Conservation (phyloP, 1,140 invertebrate species). For the honey bee (Apis mellifera) region DNA sequence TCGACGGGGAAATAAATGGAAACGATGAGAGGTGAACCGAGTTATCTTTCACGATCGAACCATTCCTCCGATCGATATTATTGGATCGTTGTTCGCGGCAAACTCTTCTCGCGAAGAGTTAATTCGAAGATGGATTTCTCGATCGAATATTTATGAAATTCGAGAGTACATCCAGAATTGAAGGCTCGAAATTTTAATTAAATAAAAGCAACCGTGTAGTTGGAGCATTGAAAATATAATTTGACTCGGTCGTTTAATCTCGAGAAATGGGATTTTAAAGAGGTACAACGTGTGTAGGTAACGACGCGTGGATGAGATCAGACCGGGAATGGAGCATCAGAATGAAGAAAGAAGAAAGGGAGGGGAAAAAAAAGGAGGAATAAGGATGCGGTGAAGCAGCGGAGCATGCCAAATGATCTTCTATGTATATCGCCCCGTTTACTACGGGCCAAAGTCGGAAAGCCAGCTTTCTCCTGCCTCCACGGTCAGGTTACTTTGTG, state of each 20-base stretch:
- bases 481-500: conserved; percentile 52
- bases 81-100: too few species aligned
- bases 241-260: neutral
- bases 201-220: neutral
- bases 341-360: neutral
- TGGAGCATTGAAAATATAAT: neutral
- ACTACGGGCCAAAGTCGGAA: conserved; percentile 60
- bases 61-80: too few species aligned
- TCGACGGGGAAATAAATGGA: too few species aligned
- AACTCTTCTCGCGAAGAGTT: neutral
- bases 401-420: conserved; percentile 64
- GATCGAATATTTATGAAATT: too few species aligned
- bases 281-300: neutral
- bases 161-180: too few species aligned
- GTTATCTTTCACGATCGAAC: neutral
- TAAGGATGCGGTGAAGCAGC: conserved; percentile 45
- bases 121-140: too few species aligned
- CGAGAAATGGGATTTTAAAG: conserved; percentile 20
- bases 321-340: neutral
- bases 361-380: neutral
- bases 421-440: conserved; percentile 63
- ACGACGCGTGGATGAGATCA: conserved; percentile 42
- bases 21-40: too few species aligned
- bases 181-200: neutral
- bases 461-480: conserved; percentile 70